Conservation (phyloP, 2,888 invertebrate species). For the Dermolepida albohirtum region DNA sequence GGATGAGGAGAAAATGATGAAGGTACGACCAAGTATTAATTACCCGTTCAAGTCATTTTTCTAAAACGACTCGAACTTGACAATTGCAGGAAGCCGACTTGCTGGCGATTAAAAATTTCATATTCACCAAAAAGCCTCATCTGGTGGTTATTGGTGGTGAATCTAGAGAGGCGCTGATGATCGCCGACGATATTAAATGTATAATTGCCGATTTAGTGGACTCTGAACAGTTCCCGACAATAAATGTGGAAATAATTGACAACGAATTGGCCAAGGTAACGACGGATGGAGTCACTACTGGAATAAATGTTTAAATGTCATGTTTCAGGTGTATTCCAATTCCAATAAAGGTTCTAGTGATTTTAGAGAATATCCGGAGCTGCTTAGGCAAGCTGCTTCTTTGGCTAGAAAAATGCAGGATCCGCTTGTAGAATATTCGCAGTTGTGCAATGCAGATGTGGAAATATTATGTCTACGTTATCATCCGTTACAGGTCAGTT, state of each 20-base stretch:
- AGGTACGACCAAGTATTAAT: constrained; percentile 57
- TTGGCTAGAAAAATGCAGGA: constrained; percentile 93
- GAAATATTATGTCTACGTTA: constrained; percentile 95
- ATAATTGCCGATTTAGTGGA: constrained; percentile 80
- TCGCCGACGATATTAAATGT: constrained; percentile 82
- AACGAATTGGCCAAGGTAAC: constrained; percentile 86
- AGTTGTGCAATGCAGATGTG: constrained; percentile 95
- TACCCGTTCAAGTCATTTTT: constrained; percentile 19
- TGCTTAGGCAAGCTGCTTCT: constrained; percentile 93
- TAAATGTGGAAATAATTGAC: constrained; percentile 92
- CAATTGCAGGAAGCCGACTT: constrained; percentile 72
- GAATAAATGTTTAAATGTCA: too few relatives aligned
- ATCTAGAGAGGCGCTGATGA: constrained; percentile 85
- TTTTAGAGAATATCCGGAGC: constrained; percentile 92
- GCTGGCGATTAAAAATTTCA: constrained; percentile 80
- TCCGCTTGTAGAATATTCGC: constrained; percentile 95
- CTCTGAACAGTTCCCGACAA: constrained; percentile 87
- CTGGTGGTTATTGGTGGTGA: constrained; percentile 86
- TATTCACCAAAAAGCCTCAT: constrained; percentile 92
- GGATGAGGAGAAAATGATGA: constrained; percentile 73
- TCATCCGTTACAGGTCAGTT: constrained; percentile 79
- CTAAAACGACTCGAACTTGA: too few relatives aligned
- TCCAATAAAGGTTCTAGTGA: constrained; percentile 88
- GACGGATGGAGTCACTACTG: background rate
- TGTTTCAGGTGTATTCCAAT: constrained; percentile 80